These are phyloP conservation scores for Busseola fusca DNA, from an alignment of 2,888 invertebrate species.

Conservation along the genomic window DNA sequence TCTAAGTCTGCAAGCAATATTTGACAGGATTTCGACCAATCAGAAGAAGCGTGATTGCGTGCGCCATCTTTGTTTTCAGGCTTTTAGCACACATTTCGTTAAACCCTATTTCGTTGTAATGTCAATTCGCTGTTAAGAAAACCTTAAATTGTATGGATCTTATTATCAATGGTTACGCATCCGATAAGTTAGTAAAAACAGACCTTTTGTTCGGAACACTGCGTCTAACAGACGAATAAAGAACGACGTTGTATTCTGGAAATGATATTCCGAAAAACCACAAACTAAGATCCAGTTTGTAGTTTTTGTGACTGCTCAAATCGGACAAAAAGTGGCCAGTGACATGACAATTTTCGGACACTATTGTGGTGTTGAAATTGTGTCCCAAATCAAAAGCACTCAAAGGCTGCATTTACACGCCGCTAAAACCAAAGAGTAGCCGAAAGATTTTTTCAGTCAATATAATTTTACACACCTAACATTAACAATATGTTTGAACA, in stretches of 20 bases:
- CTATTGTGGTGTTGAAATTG: neutral
- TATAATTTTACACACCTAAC: conserved; percentile 22
- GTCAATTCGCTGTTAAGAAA: neutral
- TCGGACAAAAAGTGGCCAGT: neutral
- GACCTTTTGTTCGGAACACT: neutral
- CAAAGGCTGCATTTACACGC: neutral
- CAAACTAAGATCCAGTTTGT: too few species aligned
- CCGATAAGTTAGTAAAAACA: neutral
- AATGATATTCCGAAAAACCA: neutral
- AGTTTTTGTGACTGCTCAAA: neutral
- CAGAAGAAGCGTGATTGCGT: neutral
- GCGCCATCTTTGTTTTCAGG: neutral
- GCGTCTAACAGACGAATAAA: neutral
- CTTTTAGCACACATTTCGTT: neutral
- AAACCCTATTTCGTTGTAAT: neutral
- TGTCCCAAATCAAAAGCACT: conserved; percentile 4
- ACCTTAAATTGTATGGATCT: conserved; percentile 3
- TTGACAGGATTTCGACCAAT: conserved; percentile 1
- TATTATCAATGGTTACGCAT: conserved; percentile 2
- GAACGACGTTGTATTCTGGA: neutral
- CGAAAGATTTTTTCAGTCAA: conserved; percentile 2
- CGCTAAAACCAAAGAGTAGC: neutral
- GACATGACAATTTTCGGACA: neutral
- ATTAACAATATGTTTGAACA: neutral
- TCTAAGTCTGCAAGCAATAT: neutral